A percentile compares a stretch with the other conserved stretches of the same genome.
Evolutionary conservation across 2,113 vertebrate species (phyloP).

Genomic region (Podarcis raffonei): DNA sequence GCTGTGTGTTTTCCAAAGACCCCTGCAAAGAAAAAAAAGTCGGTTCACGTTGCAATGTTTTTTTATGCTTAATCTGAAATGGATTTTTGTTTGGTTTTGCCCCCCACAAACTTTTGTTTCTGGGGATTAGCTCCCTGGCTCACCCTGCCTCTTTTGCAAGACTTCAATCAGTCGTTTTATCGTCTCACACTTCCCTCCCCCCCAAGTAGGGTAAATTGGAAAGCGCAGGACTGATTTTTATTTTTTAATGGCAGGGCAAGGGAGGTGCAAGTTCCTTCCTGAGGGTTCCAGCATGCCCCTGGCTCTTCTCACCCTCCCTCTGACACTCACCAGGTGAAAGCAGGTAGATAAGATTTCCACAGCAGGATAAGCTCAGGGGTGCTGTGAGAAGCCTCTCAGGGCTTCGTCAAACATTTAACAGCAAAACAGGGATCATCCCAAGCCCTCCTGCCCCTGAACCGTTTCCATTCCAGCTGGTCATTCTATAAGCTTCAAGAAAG

Average conservation of each 20-base stretch:
- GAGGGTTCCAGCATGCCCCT: neutral
- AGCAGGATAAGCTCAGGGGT: neutral
- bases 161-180: conserved; percentile 16
- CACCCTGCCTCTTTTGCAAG: conserved; percentile 12
- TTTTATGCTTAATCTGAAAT: neutral
- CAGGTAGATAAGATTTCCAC: neutral
- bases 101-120: neutral
- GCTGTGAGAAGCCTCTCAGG: neutral
- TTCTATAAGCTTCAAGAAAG: no score
- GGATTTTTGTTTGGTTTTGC: neutral
- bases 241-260: conserved; percentile 8
- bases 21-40: neutral
- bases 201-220: conserved; percentile 22
- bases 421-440: no score
- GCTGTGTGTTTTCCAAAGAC: neutral
- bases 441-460: no score
- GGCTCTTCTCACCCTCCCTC: conserved; percentile 34
- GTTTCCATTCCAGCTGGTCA: no score
- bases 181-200: no score
- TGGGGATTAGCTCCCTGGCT: conserved; percentile 9
- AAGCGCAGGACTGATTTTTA: neutral
- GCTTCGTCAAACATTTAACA: neutral
- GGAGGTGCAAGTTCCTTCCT: neutral
- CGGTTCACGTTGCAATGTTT: no score
- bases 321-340: neutral